These are phyloP conservation scores for Monarcha castaneiventris DNA, from an alignment of 2,113 vertebrate species.

Conservation along the genomic window DNA sequence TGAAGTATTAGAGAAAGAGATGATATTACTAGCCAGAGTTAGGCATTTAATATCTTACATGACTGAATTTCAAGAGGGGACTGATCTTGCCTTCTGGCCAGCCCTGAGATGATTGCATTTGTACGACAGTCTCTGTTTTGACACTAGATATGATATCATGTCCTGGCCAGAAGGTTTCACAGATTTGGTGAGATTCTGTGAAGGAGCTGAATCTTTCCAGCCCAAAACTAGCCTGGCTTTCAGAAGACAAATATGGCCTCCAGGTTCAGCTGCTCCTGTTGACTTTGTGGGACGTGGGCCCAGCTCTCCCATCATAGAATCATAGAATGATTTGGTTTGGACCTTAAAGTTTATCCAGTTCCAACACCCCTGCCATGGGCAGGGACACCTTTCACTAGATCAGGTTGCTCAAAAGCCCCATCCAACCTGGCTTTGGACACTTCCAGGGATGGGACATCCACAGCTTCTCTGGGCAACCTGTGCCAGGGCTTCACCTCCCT, in stretches of 20 bases:
- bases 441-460: not conserved
- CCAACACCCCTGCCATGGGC: not conserved
- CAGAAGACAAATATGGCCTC: not conserved
- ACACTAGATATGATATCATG: not conserved
- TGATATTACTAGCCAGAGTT: not conserved
- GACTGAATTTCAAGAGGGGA: not conserved
- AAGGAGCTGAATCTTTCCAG: not conserved
- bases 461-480: not conserved
- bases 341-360: not conserved
- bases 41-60: not conserved
- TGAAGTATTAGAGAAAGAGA: not conserved
- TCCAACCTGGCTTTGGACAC: not conserved
- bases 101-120: not conserved
- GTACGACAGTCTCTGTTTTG: not conserved
- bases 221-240: not conserved
- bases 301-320: not conserved
- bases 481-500: not conserved
- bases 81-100: not conserved
- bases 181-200: not conserved
- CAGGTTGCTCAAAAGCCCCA: not conserved
- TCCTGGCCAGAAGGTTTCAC: not conserved
- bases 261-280: not conserved
- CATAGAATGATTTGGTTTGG: not conserved
- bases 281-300: accelerated
- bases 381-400: not conserved